Base-by-base conservation (phyloP, 2,113 vertebrate genomes). In the Neotragus moschatus region DNA sequence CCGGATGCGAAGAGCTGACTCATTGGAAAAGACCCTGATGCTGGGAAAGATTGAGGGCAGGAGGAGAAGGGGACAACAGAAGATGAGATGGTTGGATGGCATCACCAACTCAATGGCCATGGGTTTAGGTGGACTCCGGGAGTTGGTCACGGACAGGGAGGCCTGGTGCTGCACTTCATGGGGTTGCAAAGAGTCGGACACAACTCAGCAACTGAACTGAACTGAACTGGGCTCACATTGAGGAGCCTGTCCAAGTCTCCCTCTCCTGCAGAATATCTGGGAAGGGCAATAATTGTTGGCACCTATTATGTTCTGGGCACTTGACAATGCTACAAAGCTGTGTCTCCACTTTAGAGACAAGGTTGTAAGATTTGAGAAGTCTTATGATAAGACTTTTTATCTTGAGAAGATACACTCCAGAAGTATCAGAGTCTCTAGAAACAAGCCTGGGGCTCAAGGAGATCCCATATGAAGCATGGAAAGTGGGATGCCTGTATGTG, bases 151-250 rank as follows among this genome's bases (percentile, higher is more conserved):
- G 17, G 63, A 36, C 63, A 66, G 63, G 33, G 8, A 66, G 33
- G 33, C 63, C 63, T 36, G 17, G 33, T 36, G 17, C 33, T 66
- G 17, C 4, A 0, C 33, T 66, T 36, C n/a, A 36, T 70, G 63
- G n/a, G n/a, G n/a, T 70, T 0, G 0, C n/a, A 21, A 36, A 70
- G n/a, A 70, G n/a, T 70, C 0, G 1, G n/a, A 70, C 63, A 70
- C 9, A 19, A 70, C n/a, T 70, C 33, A 70, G 63, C 0, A 0
- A 36, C 63, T 66, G 33, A 70, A 11, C 63, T 66, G 63, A 36
- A 66, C 33, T 70, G 63, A 36, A 21, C 58, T 1, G 6, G 94
- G 26, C 56, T 73, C 60, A 23, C 47, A 19, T 7, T 5, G 21
- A 93, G 47, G 36, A 14, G 28, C 0, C 45, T 12, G 0, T 26